These are phyloP conservation scores for Sipha flava DNA, from an alignment of 1,140 invertebrate species.

Conservation along the genomic window DNA sequence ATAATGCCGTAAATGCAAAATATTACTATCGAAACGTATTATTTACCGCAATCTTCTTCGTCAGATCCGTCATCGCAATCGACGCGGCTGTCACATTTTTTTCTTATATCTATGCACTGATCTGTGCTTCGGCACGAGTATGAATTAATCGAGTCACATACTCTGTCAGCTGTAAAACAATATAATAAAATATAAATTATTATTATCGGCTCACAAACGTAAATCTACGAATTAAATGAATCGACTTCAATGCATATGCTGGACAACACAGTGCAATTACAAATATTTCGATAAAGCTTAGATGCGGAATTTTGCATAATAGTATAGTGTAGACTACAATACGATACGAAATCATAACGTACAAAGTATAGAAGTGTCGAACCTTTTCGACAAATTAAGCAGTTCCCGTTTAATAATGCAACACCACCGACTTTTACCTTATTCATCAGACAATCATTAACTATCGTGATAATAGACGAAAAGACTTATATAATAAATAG, in stretches of 20 bases:
- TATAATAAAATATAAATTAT: not conserved
- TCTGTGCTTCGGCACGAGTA: slow-evolving; percentile 50
- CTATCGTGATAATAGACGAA: no score
- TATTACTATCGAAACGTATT: not conserved
- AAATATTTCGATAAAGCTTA: not conserved
- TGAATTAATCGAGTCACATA: slow-evolving; percentile 43
- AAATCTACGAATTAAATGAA: no score
- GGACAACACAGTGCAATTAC: not conserved
- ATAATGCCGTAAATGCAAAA: no score
- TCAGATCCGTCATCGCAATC: slow-evolving; percentile 68
- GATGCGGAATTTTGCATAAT: not conserved
- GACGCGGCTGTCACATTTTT: slow-evolving; percentile 56
- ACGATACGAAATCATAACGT: not conserved
- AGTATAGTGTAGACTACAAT: not conserved
- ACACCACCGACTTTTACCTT: not conserved
- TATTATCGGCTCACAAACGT: not conserved
- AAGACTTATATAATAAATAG: not conserved
- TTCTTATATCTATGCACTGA: slow-evolving; percentile 48
- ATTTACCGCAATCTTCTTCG: slow-evolving; percentile 63
- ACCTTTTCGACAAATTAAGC: no score
- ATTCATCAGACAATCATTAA: not conserved
- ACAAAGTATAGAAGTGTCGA: no score
- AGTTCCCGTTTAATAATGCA: not conserved
- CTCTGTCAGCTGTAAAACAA: not conserved
- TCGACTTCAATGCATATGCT: not conserved